Conservation (phyloP, 92 coral and sea anemone species). For the Phenganax marumi region DNA sequence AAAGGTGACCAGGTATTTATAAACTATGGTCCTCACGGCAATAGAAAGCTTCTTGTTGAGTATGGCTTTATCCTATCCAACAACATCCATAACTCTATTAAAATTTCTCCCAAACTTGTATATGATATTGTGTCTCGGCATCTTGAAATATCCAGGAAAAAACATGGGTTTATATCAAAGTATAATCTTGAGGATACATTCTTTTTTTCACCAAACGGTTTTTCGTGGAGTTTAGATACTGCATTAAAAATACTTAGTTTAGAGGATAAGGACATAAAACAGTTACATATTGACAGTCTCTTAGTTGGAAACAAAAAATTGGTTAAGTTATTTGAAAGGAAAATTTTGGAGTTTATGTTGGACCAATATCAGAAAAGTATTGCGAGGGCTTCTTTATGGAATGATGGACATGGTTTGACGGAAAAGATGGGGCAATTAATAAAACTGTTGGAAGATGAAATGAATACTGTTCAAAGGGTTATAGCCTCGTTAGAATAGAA, state of each 20-base stretch:
- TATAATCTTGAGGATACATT: slow-evolving; percentile 65
- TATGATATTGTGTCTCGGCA: slow-evolving; percentile 43
- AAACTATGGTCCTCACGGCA: slow-evolving; percentile 91
- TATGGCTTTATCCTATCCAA: slow-evolving; percentile 84
- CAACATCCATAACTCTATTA: slow-evolving; percentile 63
- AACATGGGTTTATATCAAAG: slow-evolving; percentile 50
- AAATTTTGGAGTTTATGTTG: slow-evolving; percentile 50
- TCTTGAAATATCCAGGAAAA: slow-evolving; percentile 32
- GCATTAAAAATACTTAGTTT: slow-evolving; percentile 68
- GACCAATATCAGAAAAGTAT: slow-evolving; percentile 31
- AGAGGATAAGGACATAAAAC: slow-evolving; percentile 44
- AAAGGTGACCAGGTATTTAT: slow-evolving; percentile 78
- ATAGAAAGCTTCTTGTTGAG: slow-evolving; percentile 73
- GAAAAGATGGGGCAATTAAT: slow-evolving; percentile 51
- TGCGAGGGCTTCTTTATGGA: background rate
- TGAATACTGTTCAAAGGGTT: slow-evolving; percentile 48
- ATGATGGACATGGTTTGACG: slow-evolving; percentile 1
- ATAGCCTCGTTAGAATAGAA: slow-evolving; percentile 9
- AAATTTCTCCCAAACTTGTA: slow-evolving; percentile 42
- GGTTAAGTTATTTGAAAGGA: slow-evolving; percentile 49
- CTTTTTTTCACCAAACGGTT: slow-evolving; percentile 61
- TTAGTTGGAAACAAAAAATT: slow-evolving; percentile 39
- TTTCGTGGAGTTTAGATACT: slow-evolving; percentile 73
- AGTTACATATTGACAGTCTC: slow-evolving; percentile 48
- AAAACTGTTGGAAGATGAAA: slow-evolving; percentile 67